Conservation (phyloP, 2,113 vertebrate genomes). For the Vidua macroura region DNA sequence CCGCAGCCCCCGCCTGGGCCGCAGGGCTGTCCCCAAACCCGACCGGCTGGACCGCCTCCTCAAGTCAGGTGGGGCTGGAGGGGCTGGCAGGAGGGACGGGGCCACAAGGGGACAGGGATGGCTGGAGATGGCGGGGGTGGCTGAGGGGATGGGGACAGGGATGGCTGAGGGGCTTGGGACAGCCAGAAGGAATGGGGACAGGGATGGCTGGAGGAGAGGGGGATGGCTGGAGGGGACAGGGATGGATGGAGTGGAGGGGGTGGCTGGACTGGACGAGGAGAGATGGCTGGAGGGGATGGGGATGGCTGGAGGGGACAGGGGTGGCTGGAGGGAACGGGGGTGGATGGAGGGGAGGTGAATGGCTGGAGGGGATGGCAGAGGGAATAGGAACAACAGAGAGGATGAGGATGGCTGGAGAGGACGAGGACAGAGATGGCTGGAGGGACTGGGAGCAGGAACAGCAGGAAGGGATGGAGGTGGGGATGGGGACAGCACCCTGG, state of each 20-base stretch:
- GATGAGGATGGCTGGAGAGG: background rate
- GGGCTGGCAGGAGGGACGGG: background rate
- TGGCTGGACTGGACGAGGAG: background rate
- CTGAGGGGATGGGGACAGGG: background rate
- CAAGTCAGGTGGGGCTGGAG: constrained; percentile 74
- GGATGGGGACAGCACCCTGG: too few relatives aligned
- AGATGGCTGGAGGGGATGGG: background rate
- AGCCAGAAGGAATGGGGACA: too few relatives aligned
- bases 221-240: background rate
- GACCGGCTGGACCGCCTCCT: constrained; percentile 89
- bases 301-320: accelerated
- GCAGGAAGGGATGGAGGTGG: background rate
- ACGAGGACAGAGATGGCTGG: accelerated
- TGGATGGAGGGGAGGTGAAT: too few relatives aligned
- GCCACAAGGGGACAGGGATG: too few relatives aligned
- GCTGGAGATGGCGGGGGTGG: background rate
- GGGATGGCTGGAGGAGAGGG: background rate
- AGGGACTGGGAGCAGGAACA: too few relatives aligned
- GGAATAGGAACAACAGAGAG: background rate
- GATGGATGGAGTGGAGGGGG: background rate
- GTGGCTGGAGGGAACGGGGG: background rate
- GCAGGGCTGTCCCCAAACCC: constrained; percentile 81
- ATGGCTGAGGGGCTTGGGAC: background rate
- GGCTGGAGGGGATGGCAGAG: background rate
- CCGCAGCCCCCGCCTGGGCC: constrained; percentile 86